Evolutionary conservation across 2,888 invertebrate species (phyloP).

Genomic region (Patella ulyssiponensis): DNA sequence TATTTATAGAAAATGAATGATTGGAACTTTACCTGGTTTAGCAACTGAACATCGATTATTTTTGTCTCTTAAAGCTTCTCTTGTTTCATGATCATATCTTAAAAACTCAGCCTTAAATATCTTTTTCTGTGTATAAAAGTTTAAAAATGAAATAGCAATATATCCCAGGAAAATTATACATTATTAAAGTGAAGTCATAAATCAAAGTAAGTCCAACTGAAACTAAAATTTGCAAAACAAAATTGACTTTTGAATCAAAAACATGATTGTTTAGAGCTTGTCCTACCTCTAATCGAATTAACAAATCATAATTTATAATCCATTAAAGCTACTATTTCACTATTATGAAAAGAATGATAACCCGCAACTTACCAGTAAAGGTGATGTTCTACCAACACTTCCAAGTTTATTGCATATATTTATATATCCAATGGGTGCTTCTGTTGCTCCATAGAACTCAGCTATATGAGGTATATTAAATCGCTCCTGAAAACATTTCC

Average conservation of each 20-base stretch:
- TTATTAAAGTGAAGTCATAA: no score
- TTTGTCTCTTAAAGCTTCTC: neutral
- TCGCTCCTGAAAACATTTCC: slow-evolving; percentile 88
- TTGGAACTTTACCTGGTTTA: neutral
- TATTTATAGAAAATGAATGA: no score
- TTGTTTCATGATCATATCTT: slow-evolving; percentile 6
- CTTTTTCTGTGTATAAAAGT: neutral
- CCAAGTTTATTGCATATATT: slow-evolving; percentile 84
- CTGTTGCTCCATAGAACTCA: slow-evolving; percentile 96
- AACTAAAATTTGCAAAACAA: no score
- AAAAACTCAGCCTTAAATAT: neutral
- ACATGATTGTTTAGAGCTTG: no score
- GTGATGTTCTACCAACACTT: slow-evolving; percentile 52
- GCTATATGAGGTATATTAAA: slow-evolving; percentile 87
- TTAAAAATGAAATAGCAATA: no score
- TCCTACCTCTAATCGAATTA: no score
- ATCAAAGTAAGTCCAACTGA: no score
- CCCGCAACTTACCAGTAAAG: slow-evolving; percentile 43
- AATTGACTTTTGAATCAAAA: no score
- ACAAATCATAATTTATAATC: no score
- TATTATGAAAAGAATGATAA: no score
- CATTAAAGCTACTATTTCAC: no score
- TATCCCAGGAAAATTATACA: no score
- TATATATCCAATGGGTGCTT: slow-evolving; percentile 96
- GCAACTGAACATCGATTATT: neutral